phyloP scores from a whole-genome alignment of 1,140 invertebrate species.

The Aporrectodea caliginosa region DNA sequence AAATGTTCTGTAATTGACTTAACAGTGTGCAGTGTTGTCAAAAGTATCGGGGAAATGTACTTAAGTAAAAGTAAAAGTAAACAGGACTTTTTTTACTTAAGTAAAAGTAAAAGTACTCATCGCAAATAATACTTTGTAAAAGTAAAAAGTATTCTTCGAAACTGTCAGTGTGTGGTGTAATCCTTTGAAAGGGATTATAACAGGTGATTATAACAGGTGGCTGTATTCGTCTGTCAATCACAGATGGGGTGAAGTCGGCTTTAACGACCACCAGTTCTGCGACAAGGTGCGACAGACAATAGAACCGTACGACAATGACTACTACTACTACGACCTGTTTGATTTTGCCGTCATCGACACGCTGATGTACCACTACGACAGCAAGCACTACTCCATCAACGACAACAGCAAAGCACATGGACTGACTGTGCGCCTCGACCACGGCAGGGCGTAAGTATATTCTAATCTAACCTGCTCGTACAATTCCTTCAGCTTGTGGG shows the following conservation, averaged over 20 bases:
- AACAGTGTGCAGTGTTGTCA: no score
- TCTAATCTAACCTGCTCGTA: background rate
- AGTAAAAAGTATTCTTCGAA: no score
- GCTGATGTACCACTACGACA: conserved; percentile 34
- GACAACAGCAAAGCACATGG: conserved; percentile 27
- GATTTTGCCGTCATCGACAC: conserved; percentile 33
- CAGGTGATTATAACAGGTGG: no score
- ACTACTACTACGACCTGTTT: conserved; percentile 34
- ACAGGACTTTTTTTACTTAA: no score
- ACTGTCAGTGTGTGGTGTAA: no score
- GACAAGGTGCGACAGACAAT: conserved; percentile 16
- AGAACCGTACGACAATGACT: conserved; percentile 19
- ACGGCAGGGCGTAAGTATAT: conserved; percentile 31
- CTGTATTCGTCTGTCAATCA: no score
- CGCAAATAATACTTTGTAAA: no score
- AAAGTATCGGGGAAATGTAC: no score
- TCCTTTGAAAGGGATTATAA: no score
- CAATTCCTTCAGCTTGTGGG: background rate
- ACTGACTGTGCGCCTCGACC: conserved; percentile 30
- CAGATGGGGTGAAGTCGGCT: conserved; percentile 26
- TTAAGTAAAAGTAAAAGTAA: no score
- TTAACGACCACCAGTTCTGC: conserved; percentile 33
- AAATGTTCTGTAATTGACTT: no score
- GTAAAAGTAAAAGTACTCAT: no score
- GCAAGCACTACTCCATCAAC: conserved; percentile 32